Base-by-base conservation (phyloP, 2,888 invertebrate species). In the Caenorhabditis panamensis region DNA sequence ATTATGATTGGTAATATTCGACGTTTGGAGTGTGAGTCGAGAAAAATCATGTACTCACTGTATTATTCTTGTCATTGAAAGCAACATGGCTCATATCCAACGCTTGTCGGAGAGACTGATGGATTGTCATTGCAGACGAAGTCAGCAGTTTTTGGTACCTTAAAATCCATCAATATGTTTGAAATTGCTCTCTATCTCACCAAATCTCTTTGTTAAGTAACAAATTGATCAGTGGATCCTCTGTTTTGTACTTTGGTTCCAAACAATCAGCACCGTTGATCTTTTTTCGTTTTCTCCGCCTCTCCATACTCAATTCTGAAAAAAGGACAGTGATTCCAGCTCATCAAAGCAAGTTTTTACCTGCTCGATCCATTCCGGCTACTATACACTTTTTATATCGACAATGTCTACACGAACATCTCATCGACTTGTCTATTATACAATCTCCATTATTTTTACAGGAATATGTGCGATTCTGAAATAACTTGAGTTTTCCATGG, bases 401-500 rank as follows among this genome's bases (percentile, higher is more conserved):
- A 63, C 89, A 89, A 82, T 88, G 87, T 44, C 88, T 63, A 71
- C 89, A 89, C 3, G 86, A 84, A 63, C 88, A 89, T 22, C 89
- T 67, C 82, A 86, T 85, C 31, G 83, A 84, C 64, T 87, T 89
- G 82, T 89, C 88, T 58, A 89, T 89, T 24, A 85, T 82, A 73
- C 89, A 89, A 47, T 88, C 82, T 0, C 89, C 89, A 59, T 88
- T 82, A 58, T 82, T 81, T 82, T 89, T 88, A 79, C 90, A 90
- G 9, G 89, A 90, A 77, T 89, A 90, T 54, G 89, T 89, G 13
- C 89, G 87, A 67, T 90, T 90, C 88, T 88, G 79, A 62, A 80
- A 58, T 36, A 26, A n/a, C n/a, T 24, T 22, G 28, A 56, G 9
- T 56, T 36, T 58, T 53, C 3, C 54, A 4, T 22, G 54, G 58